A percentile compares a stretch with the other conserved stretches of the same genome.
Conservation (phyloP, 1,140 invertebrate genomes). For the Listronotus oregonensis region DNA sequence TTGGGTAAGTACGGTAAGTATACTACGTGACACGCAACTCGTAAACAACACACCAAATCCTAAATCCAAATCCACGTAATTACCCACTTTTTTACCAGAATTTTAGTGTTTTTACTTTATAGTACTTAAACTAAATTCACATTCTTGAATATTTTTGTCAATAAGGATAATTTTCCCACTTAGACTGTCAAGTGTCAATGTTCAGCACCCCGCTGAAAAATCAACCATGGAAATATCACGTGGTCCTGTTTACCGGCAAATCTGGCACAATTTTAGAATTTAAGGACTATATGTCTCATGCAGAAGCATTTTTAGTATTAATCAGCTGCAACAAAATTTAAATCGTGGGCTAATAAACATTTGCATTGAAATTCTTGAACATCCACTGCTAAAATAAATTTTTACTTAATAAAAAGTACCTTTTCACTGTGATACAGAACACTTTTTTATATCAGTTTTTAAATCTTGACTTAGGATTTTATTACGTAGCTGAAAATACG, state of each 20-base stretch:
- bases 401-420: too few species aligned
- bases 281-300: too few species aligned
- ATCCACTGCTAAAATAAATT: too few species aligned
- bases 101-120: too few species aligned
- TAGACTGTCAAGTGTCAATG: conserved; percentile 15
- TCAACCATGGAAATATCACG: conserved; percentile 48
- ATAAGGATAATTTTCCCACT: conserved; percentile 40
- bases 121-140: conserved; percentile 14
- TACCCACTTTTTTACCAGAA: not conserved
- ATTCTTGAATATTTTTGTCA: conserved; percentile 39
- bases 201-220: conserved; percentile 22
- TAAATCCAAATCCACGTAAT: not conserved
- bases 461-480: too few species aligned
- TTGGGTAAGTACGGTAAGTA: conserved; percentile 5
- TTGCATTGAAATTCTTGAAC: too few species aligned
- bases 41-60: conserved; percentile 23
- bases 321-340: too few species aligned
- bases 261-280: conserved; percentile 14
- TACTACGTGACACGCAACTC: conserved; percentile 23
- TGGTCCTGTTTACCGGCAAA: conserved; percentile 46
- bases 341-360: too few species aligned
- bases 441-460: too few species aligned
- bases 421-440: too few species aligned
- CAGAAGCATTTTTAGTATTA: too few species aligned
- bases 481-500: not conserved